Conservation (phyloP, 2,797 vertebrate species). For the Vultur gryphus region DNA sequence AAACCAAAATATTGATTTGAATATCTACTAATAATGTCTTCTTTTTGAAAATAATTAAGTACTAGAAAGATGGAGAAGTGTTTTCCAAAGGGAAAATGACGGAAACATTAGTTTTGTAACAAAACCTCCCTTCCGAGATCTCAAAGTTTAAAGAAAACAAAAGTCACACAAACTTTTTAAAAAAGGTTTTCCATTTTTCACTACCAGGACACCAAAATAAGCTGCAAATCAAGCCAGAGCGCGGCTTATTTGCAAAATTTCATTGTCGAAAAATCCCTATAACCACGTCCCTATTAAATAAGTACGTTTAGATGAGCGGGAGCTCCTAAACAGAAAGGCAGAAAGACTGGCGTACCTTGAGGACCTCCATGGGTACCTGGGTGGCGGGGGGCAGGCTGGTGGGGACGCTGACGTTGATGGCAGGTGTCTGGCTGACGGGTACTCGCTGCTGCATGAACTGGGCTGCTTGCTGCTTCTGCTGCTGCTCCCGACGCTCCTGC, state of each 20-base stretch:
- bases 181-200: background rate
- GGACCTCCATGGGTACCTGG: slow-evolving; percentile 86
- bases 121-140: background rate
- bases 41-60: background rate
- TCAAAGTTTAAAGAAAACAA: background rate
- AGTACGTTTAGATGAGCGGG: background rate
- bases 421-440: slow-evolving; percentile 82
- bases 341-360: slow-evolving; percentile 80
- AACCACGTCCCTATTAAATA: accelerated
- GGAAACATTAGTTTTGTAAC: background rate
- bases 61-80: background rate
- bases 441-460: slow-evolving; percentile 87
- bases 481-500: slow-evolving; percentile 87
- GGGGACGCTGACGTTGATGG: slow-evolving; percentile 81
- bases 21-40: background rate
- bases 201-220: background rate
- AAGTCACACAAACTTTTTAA: background rate
- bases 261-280: accelerated
- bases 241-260: background rate
- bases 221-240: background rate
- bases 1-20: background rate
- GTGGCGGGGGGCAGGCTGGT: slow-evolving; percentile 75
- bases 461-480: slow-evolving; percentile 85
- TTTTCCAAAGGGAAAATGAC: background rate
- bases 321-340: background rate